Percentiles rank a stretch among this genome's conserved stretches.
Conservation (phyloP, 2,797 vertebrate species). For the Enoplosus armatus region DNA sequence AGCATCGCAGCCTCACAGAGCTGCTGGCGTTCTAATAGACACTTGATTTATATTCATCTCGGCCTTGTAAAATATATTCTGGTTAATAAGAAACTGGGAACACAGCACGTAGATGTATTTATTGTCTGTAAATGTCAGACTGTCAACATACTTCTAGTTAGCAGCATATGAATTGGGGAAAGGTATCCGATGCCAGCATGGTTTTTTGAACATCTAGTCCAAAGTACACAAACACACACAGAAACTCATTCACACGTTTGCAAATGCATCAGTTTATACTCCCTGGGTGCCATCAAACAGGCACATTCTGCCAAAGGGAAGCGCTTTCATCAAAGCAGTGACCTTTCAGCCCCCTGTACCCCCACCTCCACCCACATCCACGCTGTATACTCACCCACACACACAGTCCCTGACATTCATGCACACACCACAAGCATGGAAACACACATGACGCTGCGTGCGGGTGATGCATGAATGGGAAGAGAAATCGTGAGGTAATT, state of each 20-base stretch:
- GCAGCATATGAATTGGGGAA: neutral
- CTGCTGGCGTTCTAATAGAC: neutral
- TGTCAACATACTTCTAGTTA: constrained; percentile 1
- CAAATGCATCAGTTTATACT: constrained; percentile 40
- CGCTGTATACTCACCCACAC: neutral
- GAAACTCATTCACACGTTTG: constrained; percentile 26
- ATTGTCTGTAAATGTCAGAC: neutral
- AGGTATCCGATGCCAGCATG: neutral
- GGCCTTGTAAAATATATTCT: neutral
- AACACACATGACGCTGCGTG: constrained; percentile 2
- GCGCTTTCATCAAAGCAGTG: constrained; percentile 54
- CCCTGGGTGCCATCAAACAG: constrained; percentile 57
- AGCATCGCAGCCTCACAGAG: neutral
- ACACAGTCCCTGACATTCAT: neutral
- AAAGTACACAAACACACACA: constrained; percentile 17
- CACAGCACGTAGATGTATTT: neutral
- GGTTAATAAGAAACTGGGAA: neutral
- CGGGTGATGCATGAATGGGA: neutral
- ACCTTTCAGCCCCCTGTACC: constrained; percentile 50
- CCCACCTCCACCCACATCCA: constrained; percentile 21
- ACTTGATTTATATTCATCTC: neutral
- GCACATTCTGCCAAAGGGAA: constrained; percentile 41
- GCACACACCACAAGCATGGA: neutral
- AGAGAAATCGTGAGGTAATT: constrained; percentile 32
- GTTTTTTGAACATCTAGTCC: constrained; percentile 37